Base-by-base conservation (phyloP, 2,113 vertebrate species). In the Trichomycterus rosablanca region DNA sequence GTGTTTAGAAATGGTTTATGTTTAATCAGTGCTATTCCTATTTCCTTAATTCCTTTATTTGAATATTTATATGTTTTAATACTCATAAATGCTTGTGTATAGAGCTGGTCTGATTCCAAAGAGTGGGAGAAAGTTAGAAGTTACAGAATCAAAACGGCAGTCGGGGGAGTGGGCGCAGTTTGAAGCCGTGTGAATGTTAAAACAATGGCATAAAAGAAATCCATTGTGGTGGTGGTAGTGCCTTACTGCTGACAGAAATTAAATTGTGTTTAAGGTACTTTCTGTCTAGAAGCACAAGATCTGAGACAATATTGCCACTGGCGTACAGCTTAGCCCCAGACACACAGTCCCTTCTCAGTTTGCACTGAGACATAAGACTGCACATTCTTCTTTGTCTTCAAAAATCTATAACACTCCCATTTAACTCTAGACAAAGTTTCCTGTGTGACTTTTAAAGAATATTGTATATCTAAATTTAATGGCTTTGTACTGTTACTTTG, bases 181-280 rank as follows among this genome's bases (percentile, higher is more conserved):
- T 70, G 67, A 78, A 76, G 71, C 72, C 63, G 3, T 30, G n/a
- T n/a, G n/a, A n/a, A 30, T 4, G 26, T 30, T 4, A 30, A 30
- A 30, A 30, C 26, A n/a, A 74, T 69, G 73, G 68, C 70, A 76
- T 78, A 75, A 82, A 80, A 83, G 73, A 81, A 86, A 86, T 82
- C 83, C 76, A 82, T 83, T 84, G 81, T 77, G 72, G 75, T 77
- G 72, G 75, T 79, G 60, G 74, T 77, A 75, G 74, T 78, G 82
- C 68, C 78, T 76, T 72, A 78, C 62, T 74, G 65, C 80, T 81
- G 81, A 84, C 81, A 84, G 81, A 85, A 86, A 86, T 86, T 82
- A 83, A 84, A 85, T 86, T 84, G 81, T 83, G 76, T 83, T 76
- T 80, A 78, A 70, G 67, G 83, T n/a, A 83, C 80, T 84, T 86